These are phyloP conservation scores for Drosophila nannoptera DNA, from an alignment of 1,140 invertebrate genomes.

Conservation along the genomic window DNA sequence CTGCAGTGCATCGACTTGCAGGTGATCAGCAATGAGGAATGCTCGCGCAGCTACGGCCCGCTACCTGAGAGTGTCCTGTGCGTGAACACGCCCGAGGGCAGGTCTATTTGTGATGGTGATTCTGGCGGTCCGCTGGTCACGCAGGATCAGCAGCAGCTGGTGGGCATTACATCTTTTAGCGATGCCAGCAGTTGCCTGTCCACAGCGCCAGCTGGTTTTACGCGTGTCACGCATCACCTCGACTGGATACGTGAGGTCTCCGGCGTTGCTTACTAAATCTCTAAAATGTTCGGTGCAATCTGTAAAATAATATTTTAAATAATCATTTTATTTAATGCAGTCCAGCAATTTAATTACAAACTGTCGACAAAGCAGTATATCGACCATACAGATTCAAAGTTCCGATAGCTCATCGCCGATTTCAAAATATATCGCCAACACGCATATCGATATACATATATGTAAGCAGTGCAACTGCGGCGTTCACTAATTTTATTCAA, in stretches of 20 bases:
- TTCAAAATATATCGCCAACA: background rate
- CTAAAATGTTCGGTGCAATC: no score
- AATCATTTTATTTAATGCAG: background rate
- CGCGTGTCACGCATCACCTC: slow-evolving; percentile 78
- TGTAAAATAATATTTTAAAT: background rate
- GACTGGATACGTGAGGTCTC: slow-evolving; percentile 37
- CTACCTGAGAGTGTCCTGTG: slow-evolving; percentile 35
- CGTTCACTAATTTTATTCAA: background rate
- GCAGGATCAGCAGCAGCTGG: slow-evolving; percentile 9
- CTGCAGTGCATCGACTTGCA: slow-evolving; percentile 36
- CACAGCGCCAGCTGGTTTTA: slow-evolving; percentile 78
- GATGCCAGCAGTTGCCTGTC: slow-evolving; percentile 71
- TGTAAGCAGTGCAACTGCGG: background rate
- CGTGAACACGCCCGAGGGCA: slow-evolving; percentile 22
- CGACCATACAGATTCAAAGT: no score
- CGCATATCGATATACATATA: no score
- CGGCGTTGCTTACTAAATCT: slow-evolving; percentile 34
- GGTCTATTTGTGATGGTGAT: slow-evolving; percentile 42
- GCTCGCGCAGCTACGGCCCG: slow-evolving; percentile 24
- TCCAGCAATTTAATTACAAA: no score
- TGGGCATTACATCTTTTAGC: slow-evolving; percentile 79
- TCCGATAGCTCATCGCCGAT: background rate
- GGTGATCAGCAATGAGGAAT: slow-evolving; percentile 35
- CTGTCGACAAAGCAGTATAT: background rate
- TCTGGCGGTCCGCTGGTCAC: slow-evolving; percentile 43